Evolutionary conservation across 2,888 invertebrate genomes (phyloP).

Genomic region (Agriotes lineatus): DNA sequence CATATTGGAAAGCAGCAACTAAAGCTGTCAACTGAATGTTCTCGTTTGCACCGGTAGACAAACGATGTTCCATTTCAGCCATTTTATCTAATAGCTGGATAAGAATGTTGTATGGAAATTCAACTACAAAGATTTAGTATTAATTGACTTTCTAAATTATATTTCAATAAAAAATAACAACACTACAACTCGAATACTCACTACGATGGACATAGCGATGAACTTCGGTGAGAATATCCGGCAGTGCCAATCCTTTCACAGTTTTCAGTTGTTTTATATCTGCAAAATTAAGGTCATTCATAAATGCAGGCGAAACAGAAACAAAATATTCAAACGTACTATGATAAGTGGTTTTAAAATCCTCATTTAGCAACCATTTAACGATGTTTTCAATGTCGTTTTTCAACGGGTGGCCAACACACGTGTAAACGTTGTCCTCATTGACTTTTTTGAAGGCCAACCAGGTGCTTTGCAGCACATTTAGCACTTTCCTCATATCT

Average conservation of each 20-base stretch:
- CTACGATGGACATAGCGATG: slow-evolving; percentile 89
- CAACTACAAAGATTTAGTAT: slow-evolving; percentile 73
- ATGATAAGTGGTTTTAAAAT: slow-evolving; percentile 80
- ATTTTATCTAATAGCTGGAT: slow-evolving; percentile 86
- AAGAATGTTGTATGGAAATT: slow-evolving; percentile 84
- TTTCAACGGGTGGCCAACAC: slow-evolving; percentile 95
- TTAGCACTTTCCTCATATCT: slow-evolving; percentile 98
- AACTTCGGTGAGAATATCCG: slow-evolving; percentile 93
- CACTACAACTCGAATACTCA: slow-evolving; percentile 69
- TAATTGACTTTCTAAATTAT: neutral
- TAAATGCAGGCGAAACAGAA: too few relatives aligned
- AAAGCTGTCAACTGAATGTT: slow-evolving; percentile 90
- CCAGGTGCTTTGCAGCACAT: slow-evolving; percentile 96
- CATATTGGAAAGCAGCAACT: slow-evolving; percentile 87
- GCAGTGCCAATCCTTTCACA: slow-evolving; percentile 90
- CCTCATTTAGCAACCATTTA: slow-evolving; percentile 86
- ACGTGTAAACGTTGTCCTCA: slow-evolving; percentile 93
- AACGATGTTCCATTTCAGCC: slow-evolving; percentile 89
- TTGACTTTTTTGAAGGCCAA: slow-evolving; percentile 91
- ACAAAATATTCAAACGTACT: too few relatives aligned
- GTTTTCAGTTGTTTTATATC: slow-evolving; percentile 88
- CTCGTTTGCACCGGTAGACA: slow-evolving; percentile 90
- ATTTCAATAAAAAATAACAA: neutral
- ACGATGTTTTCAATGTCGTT: slow-evolving; percentile 90
- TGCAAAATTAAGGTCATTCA: slow-evolving; percentile 57